Base-by-base conservation (phyloP, 2,888 invertebrate species). In the Chouioia cunea region DNA sequence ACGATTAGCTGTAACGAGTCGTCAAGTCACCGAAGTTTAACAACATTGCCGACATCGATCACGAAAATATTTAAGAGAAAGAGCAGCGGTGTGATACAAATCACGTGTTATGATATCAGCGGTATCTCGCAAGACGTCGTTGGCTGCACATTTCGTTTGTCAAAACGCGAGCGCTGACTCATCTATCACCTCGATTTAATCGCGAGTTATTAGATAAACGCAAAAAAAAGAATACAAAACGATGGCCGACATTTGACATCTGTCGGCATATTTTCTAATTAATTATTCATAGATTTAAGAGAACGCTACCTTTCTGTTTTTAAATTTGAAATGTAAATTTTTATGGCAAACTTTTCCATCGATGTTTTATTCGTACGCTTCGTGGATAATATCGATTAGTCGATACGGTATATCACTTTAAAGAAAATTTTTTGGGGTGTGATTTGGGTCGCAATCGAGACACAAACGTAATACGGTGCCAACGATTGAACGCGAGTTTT, bases 201-300 rank as follows among this genome's bases (percentile, higher is more conserved):
- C 46, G 63, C 22, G n/a, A n/a, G n/a, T n/a, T n/a, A n/a, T n/a
- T 36, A 44, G 20, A 56, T 50, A 62, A 56, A 48, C 4, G 44
- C 22, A 53, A 59, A 53, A 46, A 23, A 60, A n/a, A 12, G 44
- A 66, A n/a, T n/a, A 43, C 36, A 47, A 54, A 60, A 67, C n/a
- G n/a, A 52, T 36, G 44, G n/a, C n/a, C n/a, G n/a, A n/a, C n/a
- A n/a, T n/a, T 46, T 63, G 63, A 63, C 62, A 54, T 48, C 36
- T 4, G 50, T 18, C 23, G n/a, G n/a, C n/a, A n/a, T n/a, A 27
- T 52, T 63, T 69, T 64, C 58, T 69, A 69, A 69, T 69, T 47
- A 50, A 58, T 64, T 64, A 64, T 64, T 62, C 52, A 62, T 44
- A 50, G 58, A 64, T 36, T 16, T 16, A 36, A 20, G 36, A 36